Evolutionary conservation across 2,113 vertebrate species (phyloP).

Genomic region (Neoarius graeffei): DNA sequence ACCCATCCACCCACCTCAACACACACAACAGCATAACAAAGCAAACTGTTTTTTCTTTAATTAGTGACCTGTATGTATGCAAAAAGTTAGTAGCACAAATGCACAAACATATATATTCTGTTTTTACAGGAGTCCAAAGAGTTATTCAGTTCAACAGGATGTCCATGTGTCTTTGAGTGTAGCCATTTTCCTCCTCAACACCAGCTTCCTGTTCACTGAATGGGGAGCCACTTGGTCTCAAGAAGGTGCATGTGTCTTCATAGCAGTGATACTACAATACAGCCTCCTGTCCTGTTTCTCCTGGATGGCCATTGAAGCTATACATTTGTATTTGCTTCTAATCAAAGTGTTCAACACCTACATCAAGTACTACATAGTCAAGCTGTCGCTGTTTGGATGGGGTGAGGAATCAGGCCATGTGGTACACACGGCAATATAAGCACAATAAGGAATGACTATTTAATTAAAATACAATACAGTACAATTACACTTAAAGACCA

Average conservation of each 20-base stretch:
- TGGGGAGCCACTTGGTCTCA: conserved; percentile 56
- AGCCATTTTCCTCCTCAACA: conserved; percentile 69
- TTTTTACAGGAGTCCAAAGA: conserved; percentile 49
- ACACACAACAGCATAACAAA: neutral
- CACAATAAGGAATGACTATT: neutral
- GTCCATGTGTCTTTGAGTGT: conserved; percentile 68
- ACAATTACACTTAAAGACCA: neutral
- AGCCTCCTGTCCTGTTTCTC: conserved; percentile 69
- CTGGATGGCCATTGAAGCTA: conserved; percentile 73
- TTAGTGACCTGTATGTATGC: neutral
- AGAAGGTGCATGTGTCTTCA: conserved; percentile 57
- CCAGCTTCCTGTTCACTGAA: conserved; percentile 66
- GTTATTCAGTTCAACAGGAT: no score
- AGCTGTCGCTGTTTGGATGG: conserved; percentile 69
- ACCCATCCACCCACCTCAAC: no score
- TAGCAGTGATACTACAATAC: conserved; percentile 66
- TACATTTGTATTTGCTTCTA: conserved; percentile 70
- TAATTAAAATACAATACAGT: neutral
- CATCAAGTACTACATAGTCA: conserved; percentile 66
- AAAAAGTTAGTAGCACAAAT: neutral
- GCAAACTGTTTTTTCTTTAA: no score
- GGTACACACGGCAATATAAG: neutral
- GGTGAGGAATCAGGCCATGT: conserved; percentile 59
- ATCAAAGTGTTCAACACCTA: conserved; percentile 71
- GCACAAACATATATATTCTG: neutral